Conservation (phyloP, 2,888 invertebrate genomes). For the Lypha dubia region DNA sequence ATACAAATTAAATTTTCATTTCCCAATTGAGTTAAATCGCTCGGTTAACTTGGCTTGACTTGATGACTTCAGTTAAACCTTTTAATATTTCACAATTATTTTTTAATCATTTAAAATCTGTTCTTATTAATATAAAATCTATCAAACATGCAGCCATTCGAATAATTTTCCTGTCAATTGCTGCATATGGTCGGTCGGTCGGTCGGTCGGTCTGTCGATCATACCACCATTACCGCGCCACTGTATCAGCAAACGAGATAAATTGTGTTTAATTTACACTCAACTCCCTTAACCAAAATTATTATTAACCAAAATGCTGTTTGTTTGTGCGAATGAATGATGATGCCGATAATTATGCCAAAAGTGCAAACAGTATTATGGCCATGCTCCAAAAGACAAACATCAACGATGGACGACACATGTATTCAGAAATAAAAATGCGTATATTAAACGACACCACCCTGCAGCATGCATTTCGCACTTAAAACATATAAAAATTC, state of each 20-base stretch:
- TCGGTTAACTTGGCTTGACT: not conserved
- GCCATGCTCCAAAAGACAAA: constrained; percentile 50
- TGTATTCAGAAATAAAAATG: too few relatives aligned
- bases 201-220: too few relatives aligned
- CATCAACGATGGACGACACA: not conserved
- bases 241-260: constrained; percentile 54
- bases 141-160: not conserved
- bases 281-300: constrained; percentile 48
- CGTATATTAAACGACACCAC: not conserved
- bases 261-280: constrained; percentile 67
- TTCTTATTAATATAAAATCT: constrained; percentile 52
- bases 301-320: constrained; percentile 50
- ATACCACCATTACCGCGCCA: not conserved
- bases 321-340: constrained; percentile 24
- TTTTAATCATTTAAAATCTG: constrained; percentile 62
- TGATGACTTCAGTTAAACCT: not conserved
- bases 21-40: constrained; percentile 19
- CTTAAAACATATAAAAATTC: constrained; percentile 11
- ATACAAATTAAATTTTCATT: constrained; percentile 11
- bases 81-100: constrained; percentile 57
- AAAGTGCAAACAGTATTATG: constrained; percentile 70
- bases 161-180: constrained; percentile 11
- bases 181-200: constrained; percentile 25
- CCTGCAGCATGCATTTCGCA: constrained; percentile 34
- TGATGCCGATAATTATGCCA: constrained; percentile 66